A percentile compares a stretch with the other conserved stretches of the same genome.
phyloP scores from a whole-genome alignment of 2,797 vertebrate species.

The Gouania willdenowi region DNA sequence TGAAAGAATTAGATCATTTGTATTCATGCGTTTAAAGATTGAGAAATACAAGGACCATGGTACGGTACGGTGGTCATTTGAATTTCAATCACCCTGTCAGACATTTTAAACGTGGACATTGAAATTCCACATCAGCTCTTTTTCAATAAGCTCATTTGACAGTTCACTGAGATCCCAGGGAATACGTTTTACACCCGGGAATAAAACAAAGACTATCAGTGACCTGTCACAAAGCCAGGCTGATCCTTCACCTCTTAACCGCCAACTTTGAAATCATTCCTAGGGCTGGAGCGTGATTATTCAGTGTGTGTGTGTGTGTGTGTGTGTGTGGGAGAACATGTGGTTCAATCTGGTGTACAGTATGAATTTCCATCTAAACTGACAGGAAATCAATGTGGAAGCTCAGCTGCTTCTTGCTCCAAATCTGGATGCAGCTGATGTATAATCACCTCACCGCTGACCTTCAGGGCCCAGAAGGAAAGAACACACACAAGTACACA shows the following conservation, averaged over 20 bases:
- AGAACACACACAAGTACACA: constrained; percentile 11
- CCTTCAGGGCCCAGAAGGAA: constrained; percentile 38
- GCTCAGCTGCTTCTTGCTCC: constrained; percentile 53
- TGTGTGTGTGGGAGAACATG: no score
- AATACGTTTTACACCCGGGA: constrained; percentile 35
- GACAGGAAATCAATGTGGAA: constrained; percentile 73
- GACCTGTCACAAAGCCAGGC: constrained; percentile 45
- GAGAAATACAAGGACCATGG: constrained; percentile 45
- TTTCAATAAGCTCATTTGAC: constrained; percentile 45
- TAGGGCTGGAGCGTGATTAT: constrained; percentile 30
- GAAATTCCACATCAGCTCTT: constrained; percentile 50
- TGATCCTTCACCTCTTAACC: constrained; percentile 42
- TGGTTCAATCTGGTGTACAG: constrained; percentile 47
- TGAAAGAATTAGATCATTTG: constrained; percentile 46
- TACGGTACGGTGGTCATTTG: constrained; percentile 54
- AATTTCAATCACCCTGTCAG: constrained; percentile 61
- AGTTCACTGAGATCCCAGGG: constrained; percentile 42
- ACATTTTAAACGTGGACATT: constrained; percentile 40
- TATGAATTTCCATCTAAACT: constrained; percentile 61
- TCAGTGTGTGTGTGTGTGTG: background rate
- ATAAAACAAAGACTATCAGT: constrained; percentile 43
- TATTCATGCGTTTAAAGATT: constrained; percentile 59
- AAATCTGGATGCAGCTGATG: constrained; percentile 46
- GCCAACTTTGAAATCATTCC: constrained; percentile 39
- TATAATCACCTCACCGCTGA: constrained; percentile 56